Base-by-base conservation (phyloP, 2,888 invertebrate genomes). In the Pristionchus maxplancki region DNA sequence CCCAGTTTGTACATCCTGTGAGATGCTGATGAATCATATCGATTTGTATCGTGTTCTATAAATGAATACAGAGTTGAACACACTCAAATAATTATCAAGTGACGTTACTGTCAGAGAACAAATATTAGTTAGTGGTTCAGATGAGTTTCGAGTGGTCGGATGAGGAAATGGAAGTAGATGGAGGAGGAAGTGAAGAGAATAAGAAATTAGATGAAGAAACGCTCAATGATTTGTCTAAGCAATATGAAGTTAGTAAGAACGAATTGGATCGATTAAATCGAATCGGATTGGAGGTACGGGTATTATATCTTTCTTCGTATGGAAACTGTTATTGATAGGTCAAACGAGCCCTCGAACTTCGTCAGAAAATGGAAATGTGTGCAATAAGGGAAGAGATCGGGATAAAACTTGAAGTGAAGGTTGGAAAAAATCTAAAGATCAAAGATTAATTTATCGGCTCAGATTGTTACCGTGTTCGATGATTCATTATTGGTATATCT, bases 261-360 rank as follows among this genome's bases (percentile, higher is more conserved):
- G 85, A 85, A 64, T 28, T 64, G 15, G 85, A 85, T 62, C 58
- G 85, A 85, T 64, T 85, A 28, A 85, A 85, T 28, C 53, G 17
- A 28, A 28, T 85, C n/a, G 85, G 62, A 40, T 6, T 28, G 6
- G 62, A 85, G 64, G 85, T 85, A 64, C 9, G 20, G n/a, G 40
- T 13, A 44, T 40, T 44, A 53, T 83, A 17, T 0, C 9, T 83
- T 53, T 24, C 6, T 15, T 34, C 0, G n/a, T 64, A n/a, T 11
- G 2, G 0, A 17, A n/a, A 1, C 37, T n/a, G 62, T 20, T 5
- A 28, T 31, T 85, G n/a, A 0, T 37, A 85, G 85, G 24, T 85
- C 28, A 85, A 64, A 64, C 15, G 28, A 53, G 85, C 85, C 0
- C 44, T 85, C 28, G 40, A 62, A 48, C 37, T 85, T 40, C 85